Evolutionary conservation across 64 coral and sea anemone genomes (phyloP), one percentile per base, ranked within the genome.

Genomic region (Montipora sp.): DNA sequence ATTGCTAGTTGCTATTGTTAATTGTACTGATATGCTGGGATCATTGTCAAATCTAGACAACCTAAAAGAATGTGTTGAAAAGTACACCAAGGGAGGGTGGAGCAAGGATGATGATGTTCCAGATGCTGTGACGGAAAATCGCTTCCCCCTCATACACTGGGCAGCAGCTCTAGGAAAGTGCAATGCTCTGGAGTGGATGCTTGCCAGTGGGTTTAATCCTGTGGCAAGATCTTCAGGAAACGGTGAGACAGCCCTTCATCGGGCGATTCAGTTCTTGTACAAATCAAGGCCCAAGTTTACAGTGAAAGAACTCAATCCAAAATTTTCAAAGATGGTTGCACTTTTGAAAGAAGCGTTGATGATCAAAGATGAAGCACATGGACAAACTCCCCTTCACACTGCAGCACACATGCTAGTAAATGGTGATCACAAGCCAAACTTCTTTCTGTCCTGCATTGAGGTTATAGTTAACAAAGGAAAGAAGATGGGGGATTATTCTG

Each of bases 61-160:
- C 75, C 85, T 99, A 46, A 96, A 99, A 75, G 95, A 99, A 59
- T 96, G 92, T 90, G 98, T 99, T 1, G 92, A 96, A 9, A 96
- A 89, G 22, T 99, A 89, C 46, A 94, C 87, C 2, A 96, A 99
- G 47, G 82, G 92, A 85, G 98, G 98, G 7, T 99, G 98, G 98
- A 75, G 91, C 66, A 96, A 96, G 85, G 94, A 99, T 78, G 98
- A 99, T 74, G 92, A 96, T 51, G 85, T 99, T n/a, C 98, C 98
- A 87, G 98, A 99, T 74, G 72, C 94, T 8, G 95, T 95, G 2
- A 51, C 92, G 63, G 94, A 99, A 67, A 96, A 96, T 68, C 80
- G 94, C 19, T 94, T 91, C 15, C 98, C 98, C 19, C 81, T 99
- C 15, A 95, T 99, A 10, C 98, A 99, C 48, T 96, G 95, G 94